These are phyloP conservation scores for Coranthus polyacanthus DNA, from an alignment of 2,797 vertebrate genomes.

Conservation along the genomic window DNA sequence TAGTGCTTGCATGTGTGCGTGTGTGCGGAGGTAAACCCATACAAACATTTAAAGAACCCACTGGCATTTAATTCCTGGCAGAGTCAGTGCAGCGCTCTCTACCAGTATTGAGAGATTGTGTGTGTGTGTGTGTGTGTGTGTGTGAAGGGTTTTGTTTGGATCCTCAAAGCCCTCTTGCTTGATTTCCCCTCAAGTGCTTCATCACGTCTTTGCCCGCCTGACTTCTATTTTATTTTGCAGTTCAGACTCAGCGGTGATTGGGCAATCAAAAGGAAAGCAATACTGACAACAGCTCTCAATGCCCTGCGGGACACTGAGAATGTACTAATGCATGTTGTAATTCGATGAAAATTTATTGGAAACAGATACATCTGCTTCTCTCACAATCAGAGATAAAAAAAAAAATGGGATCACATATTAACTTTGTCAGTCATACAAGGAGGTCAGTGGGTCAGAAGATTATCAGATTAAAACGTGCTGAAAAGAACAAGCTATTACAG, in stretches of 20 bases:
- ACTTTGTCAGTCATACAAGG: constrained; percentile 27
- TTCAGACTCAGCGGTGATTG: constrained; percentile 22
- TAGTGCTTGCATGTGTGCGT: constrained; percentile 19
- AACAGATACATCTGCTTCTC: constrained; percentile 31
- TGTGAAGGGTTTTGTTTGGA: too few species aligned
- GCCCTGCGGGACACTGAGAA: constrained; percentile 7
- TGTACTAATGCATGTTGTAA: constrained; percentile 26
- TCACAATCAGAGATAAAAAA: constrained; percentile 7
- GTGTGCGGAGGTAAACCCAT: constrained; percentile 21
- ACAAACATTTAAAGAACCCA: constrained; percentile 9
- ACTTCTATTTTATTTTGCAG: constrained; percentile 25
- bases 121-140: constrained; percentile 15
- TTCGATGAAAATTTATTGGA: constrained; percentile 32
- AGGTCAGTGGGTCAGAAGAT: constrained; percentile 37
- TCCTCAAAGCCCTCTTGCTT: constrained; percentile 3
- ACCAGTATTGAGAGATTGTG: constrained; percentile 4
- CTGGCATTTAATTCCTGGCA: constrained; percentile 26
- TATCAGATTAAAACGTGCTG: constrained; percentile 41
- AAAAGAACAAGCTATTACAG: constrained; percentile 30
- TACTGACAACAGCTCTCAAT: constrained; percentile 17
- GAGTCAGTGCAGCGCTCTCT: not conserved
- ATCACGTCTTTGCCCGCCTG: constrained; percentile 18
- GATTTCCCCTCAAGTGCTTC: constrained; percentile 1
- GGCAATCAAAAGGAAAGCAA: constrained; percentile 27
- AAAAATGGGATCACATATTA: constrained; percentile 24